Evolutionary conservation across 2,797 vertebrate genomes (phyloP).

Genomic region (Antrozous pallidus): DNA sequence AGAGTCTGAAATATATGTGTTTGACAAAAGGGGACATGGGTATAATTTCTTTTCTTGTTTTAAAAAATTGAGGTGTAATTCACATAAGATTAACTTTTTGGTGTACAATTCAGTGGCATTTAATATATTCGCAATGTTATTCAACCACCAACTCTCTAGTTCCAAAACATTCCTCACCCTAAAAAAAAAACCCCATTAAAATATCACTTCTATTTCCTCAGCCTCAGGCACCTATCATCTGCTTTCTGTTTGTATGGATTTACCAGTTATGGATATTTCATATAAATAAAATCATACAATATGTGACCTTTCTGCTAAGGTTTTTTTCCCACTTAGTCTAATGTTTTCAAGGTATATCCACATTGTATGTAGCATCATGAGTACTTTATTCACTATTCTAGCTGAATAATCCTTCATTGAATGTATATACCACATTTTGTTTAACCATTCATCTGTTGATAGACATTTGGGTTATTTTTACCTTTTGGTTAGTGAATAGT

Average conservation of each 20-base stretch:
- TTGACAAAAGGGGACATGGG: not conserved
- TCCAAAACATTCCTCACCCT: not conserved
- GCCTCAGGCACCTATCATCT: not conserved
- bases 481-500: not conserved
- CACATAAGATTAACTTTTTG: not conserved
- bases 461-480: not conserved
- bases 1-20: not conserved
- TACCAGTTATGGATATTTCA: not conserved
- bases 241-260: not conserved
- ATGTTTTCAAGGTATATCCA: constrained; percentile 15
- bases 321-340: constrained; percentile 24
- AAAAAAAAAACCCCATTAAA: not conserved
- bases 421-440: not conserved
- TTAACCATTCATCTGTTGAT: not conserved
- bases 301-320: not conserved
- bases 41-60: constrained; percentile 6
- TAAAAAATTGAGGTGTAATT: constrained; percentile 2
- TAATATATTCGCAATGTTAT: not conserved
- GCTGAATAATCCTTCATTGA: not conserved
- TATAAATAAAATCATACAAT: not conserved
- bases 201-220: not conserved
- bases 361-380: not conserved
- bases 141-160: not conserved
- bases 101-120: not conserved
- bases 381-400: not conserved